Evolutionary conservation across 2,888 invertebrate genomes (phyloP), one percentile per base, ranked within the genome.

Genomic region (Tinea pellionella): DNA sequence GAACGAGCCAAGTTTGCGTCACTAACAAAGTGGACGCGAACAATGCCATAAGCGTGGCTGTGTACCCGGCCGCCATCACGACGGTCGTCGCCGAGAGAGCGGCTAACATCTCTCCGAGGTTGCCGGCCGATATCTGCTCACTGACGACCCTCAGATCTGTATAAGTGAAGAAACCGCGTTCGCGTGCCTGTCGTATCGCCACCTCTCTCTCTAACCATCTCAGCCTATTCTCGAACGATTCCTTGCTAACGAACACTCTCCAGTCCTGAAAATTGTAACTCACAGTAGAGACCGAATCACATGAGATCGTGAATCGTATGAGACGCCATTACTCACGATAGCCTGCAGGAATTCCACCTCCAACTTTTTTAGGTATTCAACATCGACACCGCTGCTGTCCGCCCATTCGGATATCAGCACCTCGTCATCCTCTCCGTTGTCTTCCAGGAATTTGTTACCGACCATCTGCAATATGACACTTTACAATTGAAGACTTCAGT

Each of bases 401-500:
- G 98, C 97, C 98, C 98, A 99, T 81, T 97, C 96, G 61, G 93
- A 92, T 73, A 96, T 93, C 73, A 94, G 92, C 64, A 96, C 95
- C 77, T 96, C 96, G 72, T 97, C 97, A 64, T 95, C 94, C 73
- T 96, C 95, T 43, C 96, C 97, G 70, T 96, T 94, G 70, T 97
- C 97, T 80, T 97, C 95, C 67, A 97, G 87, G 80, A 96, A 98
- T 88, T 99, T 99, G 70, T 96, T 97, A 60, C 98, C 97, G 68
- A 98, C 93, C 94, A 98, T 94, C 97, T 97, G 75, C 65, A 65
- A 69, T 64, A 16, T 51, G n/a, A n/a, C n/a, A n/a, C n/a, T n/a
- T n/a, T n/a, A n/a, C n/a, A n/a, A n/a, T n/a, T n/a, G n/a, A n/a
- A n/a, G n/a, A n/a, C n/a, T n/a, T n/a, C n/a, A n/a, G n/a, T n/a